A percentile compares a stretch with the other conserved stretches of the same genome.
Conservation (phyloP, 1,140 invertebrate species). For the Centruroides sculpturatus region DNA sequence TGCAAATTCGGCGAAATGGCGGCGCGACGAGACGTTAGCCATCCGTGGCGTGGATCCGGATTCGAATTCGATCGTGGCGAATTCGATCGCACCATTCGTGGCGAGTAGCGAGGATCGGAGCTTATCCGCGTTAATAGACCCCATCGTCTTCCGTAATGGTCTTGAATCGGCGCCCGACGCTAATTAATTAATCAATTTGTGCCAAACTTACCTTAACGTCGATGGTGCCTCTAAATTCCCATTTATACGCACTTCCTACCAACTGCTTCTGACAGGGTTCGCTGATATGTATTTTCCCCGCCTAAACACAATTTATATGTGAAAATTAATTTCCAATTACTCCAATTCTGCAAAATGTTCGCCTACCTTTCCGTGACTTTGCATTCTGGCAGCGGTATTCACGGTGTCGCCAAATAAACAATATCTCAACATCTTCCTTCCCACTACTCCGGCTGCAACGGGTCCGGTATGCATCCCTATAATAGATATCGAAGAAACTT, state of each 20-base stretch:
- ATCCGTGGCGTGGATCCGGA: no score
- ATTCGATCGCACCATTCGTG: no score
- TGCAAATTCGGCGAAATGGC: no score
- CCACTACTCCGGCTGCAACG: slow-evolving; percentile 78
- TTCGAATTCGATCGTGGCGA: no score
- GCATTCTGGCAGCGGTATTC: slow-evolving; percentile 20
- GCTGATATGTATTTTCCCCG: slow-evolving; percentile 76
- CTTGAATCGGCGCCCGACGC: no score
- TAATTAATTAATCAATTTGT: not conserved
- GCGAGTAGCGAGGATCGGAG: no score
- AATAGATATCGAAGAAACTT: no score
- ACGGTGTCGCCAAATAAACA: slow-evolving; percentile 72
- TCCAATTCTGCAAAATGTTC: not conserved
- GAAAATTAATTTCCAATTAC: not conserved
- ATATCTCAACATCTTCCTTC: slow-evolving; percentile 80
- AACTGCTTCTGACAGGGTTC: slow-evolving; percentile 65
- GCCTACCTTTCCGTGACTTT: slow-evolving; percentile 19
- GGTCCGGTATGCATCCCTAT: slow-evolving; percentile 83
- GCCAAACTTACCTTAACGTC: slow-evolving; percentile 23
- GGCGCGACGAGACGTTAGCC: no score
- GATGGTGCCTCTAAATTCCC: slow-evolving; percentile 47
- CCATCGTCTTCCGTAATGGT: no score
- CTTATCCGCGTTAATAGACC: no score
- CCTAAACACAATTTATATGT: not conserved
- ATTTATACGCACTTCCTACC: slow-evolving; percentile 48